Evolutionary conservation across 2,797 vertebrate genomes (phyloP).

Genomic region (Kryptolebias ocellatus): DNA sequence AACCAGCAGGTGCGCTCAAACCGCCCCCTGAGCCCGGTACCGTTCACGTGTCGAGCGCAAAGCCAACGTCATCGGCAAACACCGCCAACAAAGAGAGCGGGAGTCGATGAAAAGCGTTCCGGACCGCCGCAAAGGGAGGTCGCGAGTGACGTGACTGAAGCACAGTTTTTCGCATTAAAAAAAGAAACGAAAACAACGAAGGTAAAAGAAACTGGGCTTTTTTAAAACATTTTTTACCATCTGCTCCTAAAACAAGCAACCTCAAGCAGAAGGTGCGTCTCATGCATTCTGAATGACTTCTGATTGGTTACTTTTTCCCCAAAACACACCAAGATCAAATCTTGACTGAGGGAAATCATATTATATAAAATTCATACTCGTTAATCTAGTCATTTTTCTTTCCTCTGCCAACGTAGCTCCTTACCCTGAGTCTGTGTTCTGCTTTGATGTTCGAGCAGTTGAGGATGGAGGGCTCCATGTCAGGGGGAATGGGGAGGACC

Average conservation of each 20-base stretch:
- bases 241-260: background rate
- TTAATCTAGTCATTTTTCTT: rapidly evolving
- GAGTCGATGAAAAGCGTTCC: background rate
- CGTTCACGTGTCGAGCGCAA: background rate
- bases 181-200: too few species aligned
- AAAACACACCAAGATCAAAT: too few species aligned
- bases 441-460: conserved; percentile 89
- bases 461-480: conserved; percentile 82
- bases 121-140: too few species aligned
- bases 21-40: too few species aligned
- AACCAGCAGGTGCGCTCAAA: background rate
- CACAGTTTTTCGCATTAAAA: background rate
- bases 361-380: background rate
- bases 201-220: background rate
- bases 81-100: background rate
- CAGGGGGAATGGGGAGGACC: conserved; percentile 85
- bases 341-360: too few species aligned
- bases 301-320: too few species aligned
- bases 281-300: too few species aligned
- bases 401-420: conserved; percentile 28
- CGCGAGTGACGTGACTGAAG: background rate
- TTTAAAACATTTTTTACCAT: too few species aligned
- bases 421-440: conserved; percentile 91
- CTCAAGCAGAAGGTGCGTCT: background rate
- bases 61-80: background rate